phyloP scores from a whole-genome alignment of 2,888 invertebrate species.

The Papilio gigon region DNA sequence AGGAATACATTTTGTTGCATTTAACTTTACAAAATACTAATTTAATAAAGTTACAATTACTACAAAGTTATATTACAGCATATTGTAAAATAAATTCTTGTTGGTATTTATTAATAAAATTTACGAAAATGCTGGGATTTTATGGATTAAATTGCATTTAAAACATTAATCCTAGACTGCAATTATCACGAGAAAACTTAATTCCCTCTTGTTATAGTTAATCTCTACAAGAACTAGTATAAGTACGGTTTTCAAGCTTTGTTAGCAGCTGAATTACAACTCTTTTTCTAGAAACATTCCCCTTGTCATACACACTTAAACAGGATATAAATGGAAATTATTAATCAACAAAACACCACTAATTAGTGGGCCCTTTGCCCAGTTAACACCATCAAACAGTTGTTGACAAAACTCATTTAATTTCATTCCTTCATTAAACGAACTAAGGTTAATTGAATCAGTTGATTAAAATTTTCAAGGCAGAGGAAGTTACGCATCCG shows the following conservation, averaged over 20 bases:
- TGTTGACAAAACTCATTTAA: slow-evolving; percentile 46
- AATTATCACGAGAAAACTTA: neutral
- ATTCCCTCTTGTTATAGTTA: neutral
- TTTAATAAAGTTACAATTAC: neutral
- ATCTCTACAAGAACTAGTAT: neutral
- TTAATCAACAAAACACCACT: slow-evolving; percentile 25
- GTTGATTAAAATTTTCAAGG: slow-evolving; percentile 63
- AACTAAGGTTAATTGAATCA: slow-evolving; percentile 50
- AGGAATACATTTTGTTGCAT: slow-evolving; percentile 20
- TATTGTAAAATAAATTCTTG: no score
- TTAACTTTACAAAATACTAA: neutral
- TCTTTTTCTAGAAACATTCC: neutral
- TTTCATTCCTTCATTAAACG: slow-evolving; percentile 47
- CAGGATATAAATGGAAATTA: slow-evolving; percentile 5
- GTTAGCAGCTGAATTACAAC: neutral
- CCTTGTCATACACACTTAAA: neutral
- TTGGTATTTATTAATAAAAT: no score
- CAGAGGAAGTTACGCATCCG: slow-evolving; percentile 64
- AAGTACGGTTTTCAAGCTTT: neutral
- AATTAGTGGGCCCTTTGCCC: slow-evolving; percentile 36
- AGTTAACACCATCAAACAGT: slow-evolving; percentile 40
- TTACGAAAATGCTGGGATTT: no score
- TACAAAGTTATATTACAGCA: neutral
- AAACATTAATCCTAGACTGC: neutral
- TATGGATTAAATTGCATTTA: no score